Conservation (phyloP, 2,888 invertebrate species). For the Platycheirus albimanus region DNA sequence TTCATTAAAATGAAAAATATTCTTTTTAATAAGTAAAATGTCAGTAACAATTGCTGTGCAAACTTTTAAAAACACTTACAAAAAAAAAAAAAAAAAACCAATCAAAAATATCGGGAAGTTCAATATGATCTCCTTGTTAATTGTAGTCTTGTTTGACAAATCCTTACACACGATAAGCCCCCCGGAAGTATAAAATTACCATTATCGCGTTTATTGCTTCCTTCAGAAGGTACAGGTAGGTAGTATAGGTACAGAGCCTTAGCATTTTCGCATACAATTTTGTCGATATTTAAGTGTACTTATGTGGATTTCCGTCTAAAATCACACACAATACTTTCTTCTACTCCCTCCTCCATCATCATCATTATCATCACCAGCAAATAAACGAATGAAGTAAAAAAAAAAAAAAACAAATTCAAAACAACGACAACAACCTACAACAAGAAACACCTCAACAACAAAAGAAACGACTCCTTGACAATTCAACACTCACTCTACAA, state of each 20-base stretch:
- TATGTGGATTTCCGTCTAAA: conserved; percentile 60
- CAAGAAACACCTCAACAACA: conserved; percentile 69
- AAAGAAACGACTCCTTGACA: conserved; percentile 70
- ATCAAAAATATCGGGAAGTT: conserved; percentile 9
- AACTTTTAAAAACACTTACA: too few relatives aligned
- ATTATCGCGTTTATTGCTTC: conserved; percentile 70
- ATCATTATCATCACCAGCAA: conserved; percentile 29
- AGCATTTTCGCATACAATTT: conserved; percentile 51
- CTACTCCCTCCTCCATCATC: conserved; percentile 27
- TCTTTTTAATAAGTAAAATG: too few relatives aligned
- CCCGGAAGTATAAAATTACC: conserved; percentile 72
- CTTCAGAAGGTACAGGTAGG: too few relatives aligned
- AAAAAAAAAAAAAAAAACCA: background rate
- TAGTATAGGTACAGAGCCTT: too few relatives aligned
- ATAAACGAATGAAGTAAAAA: conserved; percentile 16
- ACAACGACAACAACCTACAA: conserved; percentile 44
- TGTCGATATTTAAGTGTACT: conserved; percentile 60
- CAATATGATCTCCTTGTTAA: conserved; percentile 9
- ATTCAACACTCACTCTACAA: conserved; percentile 50
- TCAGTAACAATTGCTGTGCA: too few relatives aligned
- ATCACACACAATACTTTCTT: conserved; percentile 58
- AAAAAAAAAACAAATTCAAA: conserved; percentile 38
- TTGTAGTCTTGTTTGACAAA: conserved; percentile 55
- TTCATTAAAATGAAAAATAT: too few relatives aligned
- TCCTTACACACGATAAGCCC: conserved; percentile 54